Conservation (phyloP, 2,888 invertebrate species). For the Venustoraphidia nigricollis region DNA sequence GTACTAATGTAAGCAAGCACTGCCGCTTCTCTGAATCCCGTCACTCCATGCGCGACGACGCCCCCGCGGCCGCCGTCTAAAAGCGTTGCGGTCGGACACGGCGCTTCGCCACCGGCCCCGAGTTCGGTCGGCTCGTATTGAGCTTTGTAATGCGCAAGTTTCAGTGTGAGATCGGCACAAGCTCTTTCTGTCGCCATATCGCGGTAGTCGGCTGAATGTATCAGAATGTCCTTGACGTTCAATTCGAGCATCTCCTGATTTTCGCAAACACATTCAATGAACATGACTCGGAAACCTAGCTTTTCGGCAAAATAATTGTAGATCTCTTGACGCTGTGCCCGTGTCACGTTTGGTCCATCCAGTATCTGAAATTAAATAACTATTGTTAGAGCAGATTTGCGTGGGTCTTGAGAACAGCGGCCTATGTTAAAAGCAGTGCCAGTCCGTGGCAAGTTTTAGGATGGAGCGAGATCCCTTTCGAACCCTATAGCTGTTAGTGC, state of each 20-base stretch:
- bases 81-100: constrained; percentile 34
- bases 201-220: constrained; percentile 75
- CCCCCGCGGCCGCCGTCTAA: constrained; percentile 47
- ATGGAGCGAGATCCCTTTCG: too few relatives aligned
- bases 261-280: constrained; percentile 84
- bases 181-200: constrained; percentile 65
- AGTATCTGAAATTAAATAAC: constrained; percentile 49
- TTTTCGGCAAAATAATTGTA: constrained; percentile 54
- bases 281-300: constrained; percentile 71
- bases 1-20: constrained; percentile 81
- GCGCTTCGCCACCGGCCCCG: constrained; percentile 26
- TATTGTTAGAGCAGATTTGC: not conserved
- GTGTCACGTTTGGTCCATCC: constrained; percentile 84
- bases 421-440: too few relatives aligned
- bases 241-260: constrained; percentile 54
- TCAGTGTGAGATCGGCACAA: constrained; percentile 61
- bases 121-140: constrained; percentile 66
- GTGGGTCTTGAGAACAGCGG: not conserved
- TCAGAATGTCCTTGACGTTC: constrained; percentile 65
- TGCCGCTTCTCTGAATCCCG: constrained; percentile 67
- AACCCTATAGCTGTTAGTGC: too few relatives aligned
- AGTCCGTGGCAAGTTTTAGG: too few relatives aligned
- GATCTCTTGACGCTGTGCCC: constrained; percentile 62
- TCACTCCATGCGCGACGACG: constrained; percentile 52
- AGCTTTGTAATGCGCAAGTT: constrained; percentile 70